These are phyloP conservation scores for Procavia capensis DNA, from an alignment of 2,113 vertebrate species.

Conservation along the genomic window DNA sequence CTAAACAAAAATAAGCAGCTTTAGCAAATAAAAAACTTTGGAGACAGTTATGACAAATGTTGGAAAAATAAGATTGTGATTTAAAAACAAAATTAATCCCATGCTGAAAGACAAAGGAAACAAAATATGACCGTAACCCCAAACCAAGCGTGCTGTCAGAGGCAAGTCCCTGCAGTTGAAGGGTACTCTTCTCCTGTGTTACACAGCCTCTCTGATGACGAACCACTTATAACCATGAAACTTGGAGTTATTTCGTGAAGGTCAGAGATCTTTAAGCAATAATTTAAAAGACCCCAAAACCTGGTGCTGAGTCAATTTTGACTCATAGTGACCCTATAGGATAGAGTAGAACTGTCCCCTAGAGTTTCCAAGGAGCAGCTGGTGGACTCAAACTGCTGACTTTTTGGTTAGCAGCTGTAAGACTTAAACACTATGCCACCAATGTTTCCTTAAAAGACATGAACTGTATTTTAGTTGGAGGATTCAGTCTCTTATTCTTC, in stretches of 20 bases:
- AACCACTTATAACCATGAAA: conserved; percentile 38
- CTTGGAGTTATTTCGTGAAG: conserved; percentile 49
- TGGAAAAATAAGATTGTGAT: conserved; percentile 71
- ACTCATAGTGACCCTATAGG: too few species aligned
- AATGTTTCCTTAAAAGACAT: conserved; percentile 55
- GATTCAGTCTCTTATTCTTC: conserved; percentile 8
- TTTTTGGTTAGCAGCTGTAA: too few species aligned
- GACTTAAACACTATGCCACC: too few species aligned
- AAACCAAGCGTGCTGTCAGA: conserved; percentile 48
- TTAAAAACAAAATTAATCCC: neutral
- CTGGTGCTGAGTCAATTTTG: too few species aligned
- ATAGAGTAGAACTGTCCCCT: too few species aligned
- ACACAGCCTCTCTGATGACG: neutral
- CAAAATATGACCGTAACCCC: conserved; percentile 60
- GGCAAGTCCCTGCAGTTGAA: neutral
- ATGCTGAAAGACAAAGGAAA: conserved; percentile 56
- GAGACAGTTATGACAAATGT: conserved; percentile 59
- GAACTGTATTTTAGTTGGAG: conserved; percentile 48
- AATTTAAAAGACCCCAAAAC: conserved; percentile 55
- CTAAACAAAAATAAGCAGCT: conserved; percentile 63
- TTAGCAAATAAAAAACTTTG: conserved; percentile 60
- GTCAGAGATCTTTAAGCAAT: conserved; percentile 50
- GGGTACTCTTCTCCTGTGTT: conserved; percentile 3
- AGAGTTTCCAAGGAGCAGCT: too few species aligned
- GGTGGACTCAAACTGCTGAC: too few species aligned